These are phyloP conservation scores for Piprites chloris DNA, from an alignment of 2,113 vertebrate genomes.

Conservation along the genomic window DNA sequence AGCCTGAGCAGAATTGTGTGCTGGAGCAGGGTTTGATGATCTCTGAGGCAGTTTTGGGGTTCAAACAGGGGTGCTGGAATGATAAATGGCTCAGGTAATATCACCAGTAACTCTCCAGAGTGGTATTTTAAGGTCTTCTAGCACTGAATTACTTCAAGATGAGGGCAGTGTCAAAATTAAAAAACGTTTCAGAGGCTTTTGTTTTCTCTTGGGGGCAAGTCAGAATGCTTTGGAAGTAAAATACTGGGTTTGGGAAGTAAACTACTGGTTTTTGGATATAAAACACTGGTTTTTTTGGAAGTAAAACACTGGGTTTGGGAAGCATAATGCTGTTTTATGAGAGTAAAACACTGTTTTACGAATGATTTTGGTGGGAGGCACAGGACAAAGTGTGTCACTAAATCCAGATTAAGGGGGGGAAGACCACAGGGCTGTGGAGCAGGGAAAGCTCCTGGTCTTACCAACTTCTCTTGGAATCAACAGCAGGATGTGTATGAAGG, in stretches of 20 bases:
- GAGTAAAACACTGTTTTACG: background rate
- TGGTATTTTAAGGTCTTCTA: background rate
- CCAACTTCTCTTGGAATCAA: background rate
- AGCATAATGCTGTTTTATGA: background rate
- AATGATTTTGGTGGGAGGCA: background rate
- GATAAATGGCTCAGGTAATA: background rate
- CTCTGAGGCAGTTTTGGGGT: background rate
- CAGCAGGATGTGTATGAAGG: background rate
- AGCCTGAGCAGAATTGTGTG: background rate
- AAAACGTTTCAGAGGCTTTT: background rate
- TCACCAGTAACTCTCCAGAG: background rate
- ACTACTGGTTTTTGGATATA: background rate
- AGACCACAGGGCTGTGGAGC: rapidly evolving
- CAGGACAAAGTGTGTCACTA: background rate
- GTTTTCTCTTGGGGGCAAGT: background rate
- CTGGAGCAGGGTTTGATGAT: background rate
- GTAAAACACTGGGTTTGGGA: background rate
- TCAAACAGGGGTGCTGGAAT: background rate
- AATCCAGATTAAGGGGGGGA: background rate
- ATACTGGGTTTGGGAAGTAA: background rate
- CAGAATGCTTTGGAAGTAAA: background rate
- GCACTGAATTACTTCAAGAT: background rate
- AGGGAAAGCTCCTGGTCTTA: background rate
- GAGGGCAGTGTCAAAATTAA: background rate
- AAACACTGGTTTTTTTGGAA: background rate